Evolutionary conservation across 30 jellyfish, hydroid and myxozoan species (phyloP).

Genomic region (Catostylus mosaicus): DNA sequence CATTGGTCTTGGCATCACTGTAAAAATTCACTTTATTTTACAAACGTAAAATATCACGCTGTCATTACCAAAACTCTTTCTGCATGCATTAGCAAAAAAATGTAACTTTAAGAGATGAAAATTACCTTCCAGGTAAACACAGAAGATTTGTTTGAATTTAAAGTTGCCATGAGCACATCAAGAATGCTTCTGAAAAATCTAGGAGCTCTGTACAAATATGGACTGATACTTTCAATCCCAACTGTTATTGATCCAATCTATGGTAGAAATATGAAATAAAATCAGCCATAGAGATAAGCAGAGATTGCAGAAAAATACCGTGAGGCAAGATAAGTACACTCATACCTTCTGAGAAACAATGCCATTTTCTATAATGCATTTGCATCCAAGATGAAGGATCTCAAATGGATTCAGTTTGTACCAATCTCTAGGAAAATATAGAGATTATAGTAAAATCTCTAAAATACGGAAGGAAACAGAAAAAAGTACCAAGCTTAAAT

Average conservation of each 20-base stretch:
- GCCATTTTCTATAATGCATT: conserved; percentile 35
- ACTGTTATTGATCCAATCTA: conserved; percentile 65
- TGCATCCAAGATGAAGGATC: conserved; percentile 67
- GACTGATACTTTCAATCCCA: conserved; percentile 57
- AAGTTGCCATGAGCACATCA: conserved; percentile 4
- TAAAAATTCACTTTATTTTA: too few relatives aligned
- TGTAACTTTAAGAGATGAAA: too few relatives aligned
- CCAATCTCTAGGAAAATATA: conserved; percentile 87
- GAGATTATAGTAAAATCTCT: too few relatives aligned
- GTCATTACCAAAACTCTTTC: too few relatives aligned
- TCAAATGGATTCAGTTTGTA: conserved; percentile 71
- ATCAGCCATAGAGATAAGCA: neutral
- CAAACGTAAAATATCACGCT: too few relatives aligned
- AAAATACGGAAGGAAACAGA: too few relatives aligned
- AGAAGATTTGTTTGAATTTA: conserved; percentile 26
- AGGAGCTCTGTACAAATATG: conserved; percentile 34
- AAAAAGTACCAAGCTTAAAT: too few relatives aligned
- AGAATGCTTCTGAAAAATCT: conserved; percentile 39
- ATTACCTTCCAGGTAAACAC: conserved; percentile 56
- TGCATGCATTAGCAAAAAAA: too few relatives aligned
- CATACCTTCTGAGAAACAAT: conserved; percentile 32
- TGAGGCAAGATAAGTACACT: too few relatives aligned
- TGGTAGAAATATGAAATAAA: neutral
- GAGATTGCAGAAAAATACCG: too few relatives aligned
- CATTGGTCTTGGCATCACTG: too few relatives aligned